phyloP scores from a whole-genome alignment of 2,113 vertebrate species.

The Mohoua ochrocephala region DNA sequence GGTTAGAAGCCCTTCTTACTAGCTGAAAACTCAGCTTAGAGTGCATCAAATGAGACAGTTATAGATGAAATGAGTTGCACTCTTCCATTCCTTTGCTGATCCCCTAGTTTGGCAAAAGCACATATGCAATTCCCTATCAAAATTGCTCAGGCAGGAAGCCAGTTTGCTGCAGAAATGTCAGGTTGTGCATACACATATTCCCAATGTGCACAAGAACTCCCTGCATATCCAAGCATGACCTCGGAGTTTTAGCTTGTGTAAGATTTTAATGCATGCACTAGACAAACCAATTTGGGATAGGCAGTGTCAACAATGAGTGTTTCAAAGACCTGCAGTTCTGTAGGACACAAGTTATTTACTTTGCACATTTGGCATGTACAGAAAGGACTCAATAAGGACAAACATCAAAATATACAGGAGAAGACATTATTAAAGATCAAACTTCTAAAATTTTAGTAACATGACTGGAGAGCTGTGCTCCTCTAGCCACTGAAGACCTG shows the following conservation, averaged over 20 bases:
- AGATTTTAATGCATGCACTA: not conserved
- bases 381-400: not conserved
- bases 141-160: not conserved
- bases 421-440: not conserved
- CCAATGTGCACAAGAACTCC: not conserved
- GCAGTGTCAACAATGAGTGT: not conserved
- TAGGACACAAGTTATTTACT: not conserved
- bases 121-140: not conserved
- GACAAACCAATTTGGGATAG: not conserved
- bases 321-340: not conserved
- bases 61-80: not conserved
- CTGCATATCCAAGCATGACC: not conserved
- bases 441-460: not conserved
- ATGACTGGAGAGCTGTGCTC: not conserved
- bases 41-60: not conserved
- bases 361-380: not conserved
- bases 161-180: not conserved
- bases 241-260: not conserved
- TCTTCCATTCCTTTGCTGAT: not conserved
- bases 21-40: not conserved
- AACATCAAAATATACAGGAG: not conserved
- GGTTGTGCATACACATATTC: not conserved
- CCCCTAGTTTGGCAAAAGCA: not conserved
- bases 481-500: not conserved
- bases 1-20: not conserved